A percentile compares a stretch with the other conserved stretches of the same genome.
Conservation (phyloP, 2,113 vertebrate species). For the Calidris pygmaea region DNA sequence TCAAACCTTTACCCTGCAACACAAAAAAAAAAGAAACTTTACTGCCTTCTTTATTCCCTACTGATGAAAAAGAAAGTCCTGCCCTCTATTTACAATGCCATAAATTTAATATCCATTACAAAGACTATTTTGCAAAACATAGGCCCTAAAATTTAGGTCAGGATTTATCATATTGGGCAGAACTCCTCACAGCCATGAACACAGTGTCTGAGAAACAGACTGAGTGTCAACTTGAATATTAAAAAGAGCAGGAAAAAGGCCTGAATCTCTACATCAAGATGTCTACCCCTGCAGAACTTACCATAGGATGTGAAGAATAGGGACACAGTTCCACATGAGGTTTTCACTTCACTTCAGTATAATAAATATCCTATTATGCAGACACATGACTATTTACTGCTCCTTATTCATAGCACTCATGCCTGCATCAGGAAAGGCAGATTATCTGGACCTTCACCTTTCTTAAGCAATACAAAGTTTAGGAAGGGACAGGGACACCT, state of each 20-base stretch:
- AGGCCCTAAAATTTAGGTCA: background rate
- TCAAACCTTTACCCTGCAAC: background rate
- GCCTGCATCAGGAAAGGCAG: background rate
- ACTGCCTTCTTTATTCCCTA: background rate
- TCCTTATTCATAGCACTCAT: background rate
- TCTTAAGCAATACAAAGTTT: background rate
- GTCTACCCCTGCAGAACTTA: background rate
- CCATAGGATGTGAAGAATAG: background rate
- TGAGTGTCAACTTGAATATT: background rate
- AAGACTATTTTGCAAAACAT: background rate
- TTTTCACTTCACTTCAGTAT: background rate
- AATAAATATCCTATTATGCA: background rate
- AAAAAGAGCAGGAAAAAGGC: background rate
- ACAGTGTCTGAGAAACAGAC: background rate
- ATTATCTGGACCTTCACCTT: background rate
- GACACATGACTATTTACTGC: background rate
- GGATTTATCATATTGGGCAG: background rate
- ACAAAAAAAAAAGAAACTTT: background rate
- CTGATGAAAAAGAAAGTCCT: background rate
- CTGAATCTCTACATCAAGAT: background rate
- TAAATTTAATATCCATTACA: background rate
- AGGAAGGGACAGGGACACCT: background rate
- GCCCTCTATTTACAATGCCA: background rate
- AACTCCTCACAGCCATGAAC: background rate
- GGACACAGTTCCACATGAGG: fast-evolving